Evolutionary conservation across 1,140 invertebrate genomes (phyloP).

Genomic region (Micrasema longulum): DNA sequence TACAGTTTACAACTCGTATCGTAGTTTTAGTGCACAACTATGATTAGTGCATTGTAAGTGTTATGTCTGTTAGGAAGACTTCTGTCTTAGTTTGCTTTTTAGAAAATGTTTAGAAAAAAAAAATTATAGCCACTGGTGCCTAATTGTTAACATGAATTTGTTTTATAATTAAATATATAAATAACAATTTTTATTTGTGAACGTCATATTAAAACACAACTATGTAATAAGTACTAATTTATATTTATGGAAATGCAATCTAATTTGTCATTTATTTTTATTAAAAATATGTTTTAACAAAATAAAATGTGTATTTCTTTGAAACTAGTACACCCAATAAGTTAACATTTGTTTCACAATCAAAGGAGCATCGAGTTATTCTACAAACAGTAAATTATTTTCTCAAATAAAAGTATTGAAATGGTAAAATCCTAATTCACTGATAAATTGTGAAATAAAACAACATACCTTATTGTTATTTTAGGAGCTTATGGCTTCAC

Average conservation of each 20-base stretch:
- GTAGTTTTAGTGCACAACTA: too few species aligned
- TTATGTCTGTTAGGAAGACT: too few species aligned
- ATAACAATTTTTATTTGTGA: slow-evolving; percentile 8
- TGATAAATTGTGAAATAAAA: too few species aligned
- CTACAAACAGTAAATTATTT: too few species aligned
- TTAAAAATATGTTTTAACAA: not conserved
- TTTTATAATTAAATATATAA: too few species aligned
- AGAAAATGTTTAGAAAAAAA: not conserved
- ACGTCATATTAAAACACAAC: not conserved
- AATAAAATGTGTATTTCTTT: not conserved
- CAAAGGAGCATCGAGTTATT: too few species aligned
- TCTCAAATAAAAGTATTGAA: too few species aligned
- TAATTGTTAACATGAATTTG: not conserved
- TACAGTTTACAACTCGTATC: too few species aligned
- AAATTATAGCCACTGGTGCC: not conserved
- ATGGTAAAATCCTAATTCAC: too few species aligned
- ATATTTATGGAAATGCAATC: not conserved
- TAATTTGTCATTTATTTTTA: slow-evolving; percentile 30
- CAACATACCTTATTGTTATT: not conserved
- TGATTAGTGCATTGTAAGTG: too few species aligned
- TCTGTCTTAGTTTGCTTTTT: not conserved
- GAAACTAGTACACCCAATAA: too few species aligned
- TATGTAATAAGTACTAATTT: slow-evolving; percentile 11
- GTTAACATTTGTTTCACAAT: too few species aligned
- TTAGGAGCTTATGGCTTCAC: slow-evolving; percentile 66